phyloP scores from a whole-genome alignment of 2,113 vertebrate genomes.

The Dascyllus trimaculatus region DNA sequence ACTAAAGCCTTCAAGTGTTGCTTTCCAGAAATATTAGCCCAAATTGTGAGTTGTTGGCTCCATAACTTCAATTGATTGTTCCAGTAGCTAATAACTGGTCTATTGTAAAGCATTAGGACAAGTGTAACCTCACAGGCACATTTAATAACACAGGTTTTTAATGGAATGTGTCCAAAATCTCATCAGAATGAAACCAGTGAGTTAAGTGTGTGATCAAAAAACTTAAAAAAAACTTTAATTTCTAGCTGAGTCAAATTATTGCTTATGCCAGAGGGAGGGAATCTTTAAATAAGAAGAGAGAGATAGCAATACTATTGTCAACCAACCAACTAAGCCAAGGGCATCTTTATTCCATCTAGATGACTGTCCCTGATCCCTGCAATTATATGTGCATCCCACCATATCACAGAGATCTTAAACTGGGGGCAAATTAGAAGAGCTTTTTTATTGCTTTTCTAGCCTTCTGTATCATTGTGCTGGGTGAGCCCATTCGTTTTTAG shows the following conservation, averaged over 20 bases:
- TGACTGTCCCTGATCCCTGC: constrained; percentile 57
- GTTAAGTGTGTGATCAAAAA: constrained; percentile 2
- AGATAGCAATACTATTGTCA: constrained; percentile 23
- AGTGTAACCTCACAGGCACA: not conserved
- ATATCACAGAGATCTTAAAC: constrained; percentile 66
- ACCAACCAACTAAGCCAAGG: constrained; percentile 55
- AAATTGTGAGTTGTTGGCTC: not conserved
- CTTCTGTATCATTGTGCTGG: constrained; percentile 27
- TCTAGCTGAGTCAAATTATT: constrained; percentile 23
- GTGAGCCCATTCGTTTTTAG: constrained; percentile 50
- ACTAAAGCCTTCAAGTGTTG: not conserved
- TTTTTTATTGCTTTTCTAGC: constrained; percentile 50
- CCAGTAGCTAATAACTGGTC: not conserved
- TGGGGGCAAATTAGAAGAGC: constrained; percentile 54
- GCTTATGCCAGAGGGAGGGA: constrained; percentile 2
- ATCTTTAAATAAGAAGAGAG: constrained; percentile 30
- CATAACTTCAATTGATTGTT: not conserved
- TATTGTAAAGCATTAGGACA: not conserved
- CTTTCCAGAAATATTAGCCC: constrained; percentile 12
- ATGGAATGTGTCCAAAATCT: not conserved
- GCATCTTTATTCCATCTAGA: constrained; percentile 64
- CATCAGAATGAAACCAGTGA: not conserved
- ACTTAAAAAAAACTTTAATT: not conserved
- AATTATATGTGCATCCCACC: constrained; percentile 57
- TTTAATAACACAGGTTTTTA: not conserved